Evolutionary conservation across 2,888 invertebrate genomes (phyloP).

Genomic region (Lithophane socia): DNA sequence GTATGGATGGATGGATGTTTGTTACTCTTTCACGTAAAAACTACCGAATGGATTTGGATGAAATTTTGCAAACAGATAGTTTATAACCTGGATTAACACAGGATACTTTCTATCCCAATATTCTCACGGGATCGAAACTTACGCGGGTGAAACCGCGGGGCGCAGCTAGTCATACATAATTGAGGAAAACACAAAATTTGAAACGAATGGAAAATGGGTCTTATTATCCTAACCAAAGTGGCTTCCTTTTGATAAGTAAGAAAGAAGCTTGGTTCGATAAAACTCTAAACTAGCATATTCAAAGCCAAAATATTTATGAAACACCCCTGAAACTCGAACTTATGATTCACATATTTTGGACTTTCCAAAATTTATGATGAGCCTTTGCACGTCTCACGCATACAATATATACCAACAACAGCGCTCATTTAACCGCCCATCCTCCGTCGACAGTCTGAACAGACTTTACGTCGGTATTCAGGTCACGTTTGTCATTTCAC

Average conservation of each 20-base stretch:
- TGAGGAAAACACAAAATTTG: not conserved
- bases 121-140: too few relatives aligned
- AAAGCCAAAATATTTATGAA: constrained; percentile 2
- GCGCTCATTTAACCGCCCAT: constrained; percentile 48
- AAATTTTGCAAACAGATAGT: too few relatives aligned
- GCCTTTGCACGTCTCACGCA: constrained; percentile 7
- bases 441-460: constrained; percentile 45
- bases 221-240: not conserved
- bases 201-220: not conserved
- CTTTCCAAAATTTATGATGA: constrained; percentile 26
- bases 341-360: constrained; percentile 7
- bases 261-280: not conserved
- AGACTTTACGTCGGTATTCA: constrained; percentile 67
- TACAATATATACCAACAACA: constrained; percentile 28
- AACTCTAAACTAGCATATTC: not conserved
- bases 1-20: too few relatives aligned
- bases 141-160: too few relatives aligned
- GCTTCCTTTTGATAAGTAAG: not conserved
- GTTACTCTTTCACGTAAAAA: too few relatives aligned
- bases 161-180: too few relatives aligned
- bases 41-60: too few relatives aligned
- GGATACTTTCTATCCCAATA: too few relatives aligned
- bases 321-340: not conserved
- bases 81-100: too few relatives aligned
- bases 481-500: constrained; percentile 86